These are phyloP conservation scores for Strigamia crassipes DNA, from an alignment of 2,888 invertebrate species.

Conservation along the genomic window DNA sequence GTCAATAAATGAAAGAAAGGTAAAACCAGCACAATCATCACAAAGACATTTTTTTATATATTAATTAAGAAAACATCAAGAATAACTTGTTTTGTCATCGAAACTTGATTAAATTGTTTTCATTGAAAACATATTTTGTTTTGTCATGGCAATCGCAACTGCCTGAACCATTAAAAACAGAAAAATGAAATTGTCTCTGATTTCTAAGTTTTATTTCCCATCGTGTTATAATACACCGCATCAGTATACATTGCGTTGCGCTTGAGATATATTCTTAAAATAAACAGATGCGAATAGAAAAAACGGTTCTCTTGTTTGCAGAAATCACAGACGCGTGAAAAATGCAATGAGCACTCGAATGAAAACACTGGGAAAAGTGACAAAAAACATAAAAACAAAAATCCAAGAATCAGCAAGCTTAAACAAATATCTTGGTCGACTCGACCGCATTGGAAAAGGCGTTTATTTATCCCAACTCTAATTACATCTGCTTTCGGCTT, in stretches of 20 bases:
- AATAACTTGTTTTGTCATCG: no score
- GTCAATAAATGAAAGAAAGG: neutral
- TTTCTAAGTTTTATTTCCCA: neutral
- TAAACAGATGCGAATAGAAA: neutral
- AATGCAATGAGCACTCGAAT: conserved; percentile 24
- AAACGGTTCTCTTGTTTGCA: neutral
- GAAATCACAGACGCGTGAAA: conserved; percentile 4
- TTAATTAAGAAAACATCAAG: no score
- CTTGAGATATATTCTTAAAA: neutral
- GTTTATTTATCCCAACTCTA: neutral
- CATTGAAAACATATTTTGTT: no score
- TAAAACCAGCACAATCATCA: no score
- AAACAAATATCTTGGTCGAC: conserved; percentile 1
- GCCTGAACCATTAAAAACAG: no score
- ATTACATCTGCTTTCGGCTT: conserved; percentile 5
- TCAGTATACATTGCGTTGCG: neutral
- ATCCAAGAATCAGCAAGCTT: neutral
- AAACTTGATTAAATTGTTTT: no score
- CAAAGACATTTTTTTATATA: no score
- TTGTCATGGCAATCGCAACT: no score
- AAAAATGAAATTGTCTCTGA: neutral
- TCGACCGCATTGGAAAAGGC: neutral
- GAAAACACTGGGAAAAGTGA: neutral
- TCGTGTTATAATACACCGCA: neutral
- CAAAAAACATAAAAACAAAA: neutral